Evolutionary conservation across 2,888 invertebrate genomes (phyloP).

Genomic region (Buathra laborator): DNA sequence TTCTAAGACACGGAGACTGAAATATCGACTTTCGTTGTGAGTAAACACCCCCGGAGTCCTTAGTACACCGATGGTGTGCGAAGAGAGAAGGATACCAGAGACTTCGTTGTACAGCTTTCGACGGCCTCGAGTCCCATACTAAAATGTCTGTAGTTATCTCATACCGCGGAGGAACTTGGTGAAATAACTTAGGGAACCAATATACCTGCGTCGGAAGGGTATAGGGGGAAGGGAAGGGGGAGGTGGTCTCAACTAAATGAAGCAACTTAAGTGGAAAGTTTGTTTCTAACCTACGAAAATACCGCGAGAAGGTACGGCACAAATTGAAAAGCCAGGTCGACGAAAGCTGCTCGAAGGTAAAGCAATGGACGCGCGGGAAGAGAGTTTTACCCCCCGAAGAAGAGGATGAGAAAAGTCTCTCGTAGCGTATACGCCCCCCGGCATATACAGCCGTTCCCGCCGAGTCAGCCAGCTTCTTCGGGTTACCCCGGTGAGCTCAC

Average conservation of each 20-base stretch:
- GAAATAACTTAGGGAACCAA: constrained; percentile 79
- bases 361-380: background rate
- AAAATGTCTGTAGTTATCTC: constrained; percentile 63
- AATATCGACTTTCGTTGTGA: constrained; percentile 76
- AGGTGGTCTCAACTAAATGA: constrained; percentile 78
- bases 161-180: constrained; percentile 73
- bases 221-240: background rate
- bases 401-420: constrained; percentile 19
- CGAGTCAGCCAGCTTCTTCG: constrained; percentile 36
- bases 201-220: constrained; percentile 72
- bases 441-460: constrained; percentile 30
- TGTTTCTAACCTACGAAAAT: constrained; percentile 78
- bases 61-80: constrained; percentile 62
- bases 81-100: background rate
- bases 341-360: constrained; percentile 59
- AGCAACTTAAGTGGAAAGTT: constrained; percentile 83
- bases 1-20: constrained; percentile 57
- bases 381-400: background rate
- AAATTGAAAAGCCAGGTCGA: constrained; percentile 78
- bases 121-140: constrained; percentile 60
- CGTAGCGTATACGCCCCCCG: constrained; percentile 32
- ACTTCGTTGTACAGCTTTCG: constrained; percentile 48
- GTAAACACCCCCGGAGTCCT: constrained; percentile 77
- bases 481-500: background rate
- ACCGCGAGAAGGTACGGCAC: constrained; percentile 71